A percentile compares a stretch with the other conserved stretches of the same genome.
Evolutionary conservation across 1,140 invertebrate genomes (phyloP).

Genomic region (Tetramorium alpestre): DNA sequence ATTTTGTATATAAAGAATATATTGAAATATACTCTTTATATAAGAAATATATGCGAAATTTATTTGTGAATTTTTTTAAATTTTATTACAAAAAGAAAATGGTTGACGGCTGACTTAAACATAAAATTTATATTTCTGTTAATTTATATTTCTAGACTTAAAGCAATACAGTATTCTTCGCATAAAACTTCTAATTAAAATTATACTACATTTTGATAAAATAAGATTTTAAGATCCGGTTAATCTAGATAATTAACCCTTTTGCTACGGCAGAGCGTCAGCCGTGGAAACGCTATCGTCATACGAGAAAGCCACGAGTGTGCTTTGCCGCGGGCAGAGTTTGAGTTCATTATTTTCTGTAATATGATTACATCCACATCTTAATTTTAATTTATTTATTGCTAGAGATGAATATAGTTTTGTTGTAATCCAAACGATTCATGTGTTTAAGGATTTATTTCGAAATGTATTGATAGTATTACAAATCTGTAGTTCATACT

Average conservation of each 20-base stretch:
- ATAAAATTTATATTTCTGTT: slow-evolving; percentile 16
- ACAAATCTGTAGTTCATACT: neutral
- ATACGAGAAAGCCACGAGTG: neutral
- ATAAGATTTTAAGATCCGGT: slow-evolving; percentile 58
- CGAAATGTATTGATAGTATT: neutral
- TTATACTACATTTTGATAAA: slow-evolving; percentile 52
- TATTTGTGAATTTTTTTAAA: slow-evolving; percentile 14
- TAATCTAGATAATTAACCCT: slow-evolving; percentile 31
- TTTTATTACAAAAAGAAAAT: neutral
- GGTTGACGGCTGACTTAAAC: slow-evolving; percentile 3
- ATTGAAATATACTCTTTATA: neutral
- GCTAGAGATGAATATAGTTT: neutral
- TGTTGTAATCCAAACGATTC: neutral
- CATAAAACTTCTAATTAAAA: slow-evolving; percentile 30
- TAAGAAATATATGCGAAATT: neutral
- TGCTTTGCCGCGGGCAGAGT: neutral
- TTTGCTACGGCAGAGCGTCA: slow-evolving; percentile 1
- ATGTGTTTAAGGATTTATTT: neutral
- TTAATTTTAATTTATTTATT: neutral
- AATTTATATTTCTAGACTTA: slow-evolving; percentile 62
- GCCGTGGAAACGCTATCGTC: slow-evolving; percentile 4
- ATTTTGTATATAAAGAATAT: slow-evolving; percentile 17
- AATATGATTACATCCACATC: neutral
- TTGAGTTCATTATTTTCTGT: neutral
- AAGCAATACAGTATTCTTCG: slow-evolving; percentile 71